Evolutionary conservation across 1,140 invertebrate genomes (phyloP).

Genomic region (Tenebrio molitor): DNA sequence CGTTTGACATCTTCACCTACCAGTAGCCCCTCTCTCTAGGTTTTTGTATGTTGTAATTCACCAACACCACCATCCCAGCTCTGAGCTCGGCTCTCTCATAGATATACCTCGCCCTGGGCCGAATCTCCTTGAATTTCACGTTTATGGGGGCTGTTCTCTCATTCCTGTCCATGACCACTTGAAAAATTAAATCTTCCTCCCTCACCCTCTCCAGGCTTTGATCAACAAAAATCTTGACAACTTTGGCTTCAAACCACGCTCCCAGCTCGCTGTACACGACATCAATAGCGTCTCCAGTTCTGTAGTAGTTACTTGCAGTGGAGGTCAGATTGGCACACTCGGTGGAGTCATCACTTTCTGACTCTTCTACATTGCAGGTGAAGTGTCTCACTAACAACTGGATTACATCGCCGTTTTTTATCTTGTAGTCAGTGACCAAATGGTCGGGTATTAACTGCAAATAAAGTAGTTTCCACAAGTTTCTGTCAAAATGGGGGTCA

Average conservation of each 20-base stretch:
- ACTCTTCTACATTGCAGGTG: slow-evolving; percentile 54
- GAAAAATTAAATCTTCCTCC: slow-evolving; percentile 64
- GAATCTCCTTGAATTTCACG: slow-evolving; percentile 72
- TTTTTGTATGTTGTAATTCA: slow-evolving; percentile 84
- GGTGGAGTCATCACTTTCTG: slow-evolving; percentile 28
- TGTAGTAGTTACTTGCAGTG: slow-evolving; percentile 72
- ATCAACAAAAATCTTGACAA: slow-evolving; percentile 66
- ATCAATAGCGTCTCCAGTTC: slow-evolving; percentile 81
- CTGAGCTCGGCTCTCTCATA: slow-evolving; percentile 73
- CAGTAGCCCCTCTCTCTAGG: slow-evolving; percentile 79
- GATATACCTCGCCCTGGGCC: slow-evolving; percentile 75
- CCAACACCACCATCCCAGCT: slow-evolving; percentile 76
- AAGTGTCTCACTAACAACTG: slow-evolving; percentile 74
- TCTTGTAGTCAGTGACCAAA: slow-evolving; percentile 82
- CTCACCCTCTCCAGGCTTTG: slow-evolving; percentile 64
- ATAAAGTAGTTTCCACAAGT: slow-evolving; percentile 49
- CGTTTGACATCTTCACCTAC: slow-evolving; percentile 60
- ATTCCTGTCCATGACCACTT: slow-evolving; percentile 48
- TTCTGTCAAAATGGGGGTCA: slow-evolving; percentile 17
- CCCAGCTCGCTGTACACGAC: slow-evolving; percentile 70
- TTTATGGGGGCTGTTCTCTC: slow-evolving; percentile 48
- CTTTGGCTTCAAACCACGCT: slow-evolving; percentile 76
- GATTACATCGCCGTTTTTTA: slow-evolving; percentile 85
- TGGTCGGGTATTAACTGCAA: slow-evolving; percentile 81
- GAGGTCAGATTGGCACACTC: neutral